Conservation (phyloP, 2,113 vertebrate genomes). For the Chaetorhynchus papuensis region DNA sequence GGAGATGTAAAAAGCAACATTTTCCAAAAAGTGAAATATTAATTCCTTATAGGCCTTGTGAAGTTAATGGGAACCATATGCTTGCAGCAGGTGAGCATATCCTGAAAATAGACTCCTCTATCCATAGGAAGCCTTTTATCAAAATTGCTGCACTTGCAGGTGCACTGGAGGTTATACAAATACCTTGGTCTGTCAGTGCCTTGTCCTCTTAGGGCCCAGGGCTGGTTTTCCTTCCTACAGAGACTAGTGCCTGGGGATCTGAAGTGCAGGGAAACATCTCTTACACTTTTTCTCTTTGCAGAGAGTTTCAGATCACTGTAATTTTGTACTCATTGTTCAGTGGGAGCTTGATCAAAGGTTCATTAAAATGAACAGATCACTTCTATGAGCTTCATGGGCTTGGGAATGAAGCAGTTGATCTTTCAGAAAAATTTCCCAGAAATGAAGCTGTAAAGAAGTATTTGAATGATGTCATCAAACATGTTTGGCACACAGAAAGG, state of each 20-base stretch:
- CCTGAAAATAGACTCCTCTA: neutral
- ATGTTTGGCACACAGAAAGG: neutral
- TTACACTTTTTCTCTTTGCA: neutral
- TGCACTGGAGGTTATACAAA: fast-evolving
- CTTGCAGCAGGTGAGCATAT: neutral
- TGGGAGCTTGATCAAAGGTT: neutral
- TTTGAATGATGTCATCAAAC: neutral
- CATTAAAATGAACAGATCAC: neutral
- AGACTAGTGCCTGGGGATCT: neutral
- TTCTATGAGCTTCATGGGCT: neutral
- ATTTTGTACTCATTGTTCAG: neutral
- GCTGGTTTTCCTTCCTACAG: neutral
- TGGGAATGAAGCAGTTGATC: neutral
- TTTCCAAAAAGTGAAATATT: neutral
- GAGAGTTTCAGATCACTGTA: neutral
- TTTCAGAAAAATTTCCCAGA: neutral
- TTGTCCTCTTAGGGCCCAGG: neutral
- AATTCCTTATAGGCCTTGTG: neutral
- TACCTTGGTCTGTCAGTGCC: neutral
- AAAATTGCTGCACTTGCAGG: neutral
- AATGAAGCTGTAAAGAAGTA: neutral
- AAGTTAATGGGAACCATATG: neutral
- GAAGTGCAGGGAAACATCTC: neutral
- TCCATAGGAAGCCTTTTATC: neutral
- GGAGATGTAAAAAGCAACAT: neutral